Evolutionary conservation across 2,888 invertebrate species (phyloP), one percentile per base, ranked within the genome.

Genomic region (Eledone cirrhosa): DNA sequence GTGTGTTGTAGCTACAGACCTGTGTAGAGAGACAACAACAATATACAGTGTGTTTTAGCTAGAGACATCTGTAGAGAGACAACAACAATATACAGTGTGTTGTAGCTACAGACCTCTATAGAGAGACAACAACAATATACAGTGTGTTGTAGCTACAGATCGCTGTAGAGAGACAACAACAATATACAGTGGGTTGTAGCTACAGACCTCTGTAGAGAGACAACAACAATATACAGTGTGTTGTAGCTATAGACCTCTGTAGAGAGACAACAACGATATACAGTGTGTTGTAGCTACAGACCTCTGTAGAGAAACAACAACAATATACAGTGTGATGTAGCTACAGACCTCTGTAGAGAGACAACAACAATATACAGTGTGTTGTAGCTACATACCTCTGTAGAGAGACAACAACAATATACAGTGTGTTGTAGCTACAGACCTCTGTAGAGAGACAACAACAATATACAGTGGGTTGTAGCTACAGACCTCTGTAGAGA

Each of bases 351-450:
- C 87, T 87, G 83, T 16, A 82, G 83, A n/a, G 48, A 31, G 41
- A 41, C 41, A 41, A 3, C 41, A 41, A n/a, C n/a, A n/a, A n/a
- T n/a, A n/a, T n/a, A n/a, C n/a, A n/a, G n/a, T n/a, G n/a, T n/a
- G n/a, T n/a, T n/a, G n/a, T n/a, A n/a, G n/a, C n/a, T 86, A 86
- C 41, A 87, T 80, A 19, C 86, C 86, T 78, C 87, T 87, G 83
- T 16, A 82, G 83, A n/a, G 48, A 31, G 41, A 41, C 41, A 41
- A 3, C 41, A 41, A n/a, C n/a, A n/a, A n/a, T n/a, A n/a, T n/a
- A n/a, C n/a, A n/a, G n/a, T n/a, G n/a, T n/a, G n/a, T n/a, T n/a
- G n/a, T n/a, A n/a, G n/a, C n/a, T 86, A 86, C 41, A 87, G 81
- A 19, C 86, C 86, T 78, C 87, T 87, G 83, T 16, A 82, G 83